Conservation (phyloP, 2,888 invertebrate genomes). For the Lacanobia oleracea region DNA sequence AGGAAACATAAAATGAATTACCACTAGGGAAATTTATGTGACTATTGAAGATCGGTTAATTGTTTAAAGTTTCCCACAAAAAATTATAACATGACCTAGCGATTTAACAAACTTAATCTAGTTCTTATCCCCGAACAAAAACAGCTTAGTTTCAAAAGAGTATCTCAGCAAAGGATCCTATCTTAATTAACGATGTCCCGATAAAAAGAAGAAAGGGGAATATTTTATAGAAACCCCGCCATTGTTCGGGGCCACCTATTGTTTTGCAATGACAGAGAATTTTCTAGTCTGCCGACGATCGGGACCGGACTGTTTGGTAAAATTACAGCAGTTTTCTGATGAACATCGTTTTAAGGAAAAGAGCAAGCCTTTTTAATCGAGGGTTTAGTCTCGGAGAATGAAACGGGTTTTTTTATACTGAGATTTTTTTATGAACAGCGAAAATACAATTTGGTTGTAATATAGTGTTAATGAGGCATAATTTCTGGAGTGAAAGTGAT, state of each 20-base stretch:
- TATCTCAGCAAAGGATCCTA: constrained; percentile 54
- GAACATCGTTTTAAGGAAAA: constrained; percentile 41
- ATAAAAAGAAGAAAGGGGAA: constrained; percentile 61
- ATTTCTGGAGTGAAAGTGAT: no score
- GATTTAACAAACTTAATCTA: constrained; percentile 44
- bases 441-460: neutral
- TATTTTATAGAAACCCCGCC: constrained; percentile 60
- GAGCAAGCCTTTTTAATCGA: constrained; percentile 20
- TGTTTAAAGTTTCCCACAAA: constrained; percentile 3
- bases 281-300: constrained; percentile 60
- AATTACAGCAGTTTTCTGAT: constrained; percentile 45
- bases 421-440: neutral
- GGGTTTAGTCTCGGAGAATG: neutral
- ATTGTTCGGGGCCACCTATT: constrained; percentile 62
- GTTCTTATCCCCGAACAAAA: constrained; percentile 45
- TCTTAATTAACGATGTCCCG: constrained; percentile 68
- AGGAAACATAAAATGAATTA: no score
- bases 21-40: no score
- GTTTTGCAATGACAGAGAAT: constrained; percentile 64
- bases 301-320: constrained; percentile 47
- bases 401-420: neutral
- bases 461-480: neutral
- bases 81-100: constrained; percentile 13
- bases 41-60: neutral
- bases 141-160: constrained; percentile 60